Evolutionary conservation across 2,888 invertebrate species (phyloP), one percentile per base, ranked within the genome.

Genomic region (Lepas anatifera): DNA sequence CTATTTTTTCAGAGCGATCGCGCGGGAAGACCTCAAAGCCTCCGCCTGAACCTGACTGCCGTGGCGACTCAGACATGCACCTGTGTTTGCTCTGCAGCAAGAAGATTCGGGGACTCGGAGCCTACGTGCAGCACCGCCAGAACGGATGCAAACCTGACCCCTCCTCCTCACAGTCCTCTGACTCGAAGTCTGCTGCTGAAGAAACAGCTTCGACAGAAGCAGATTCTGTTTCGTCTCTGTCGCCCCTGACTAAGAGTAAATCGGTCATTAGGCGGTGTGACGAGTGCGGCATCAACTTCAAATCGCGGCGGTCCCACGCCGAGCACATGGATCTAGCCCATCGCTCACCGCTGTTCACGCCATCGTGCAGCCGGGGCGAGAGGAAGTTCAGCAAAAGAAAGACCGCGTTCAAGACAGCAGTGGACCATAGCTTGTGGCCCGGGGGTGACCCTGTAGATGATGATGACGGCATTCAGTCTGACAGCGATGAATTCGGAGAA

Each of bases 51-150:
- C n/a, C n/a, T n/a, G n/a, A n/a, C n/a, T n/a, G n/a, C n/a, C n/a
- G 46, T 7, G 76, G 77, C 7, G 88, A 92, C 68, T 89, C 91
- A 70, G 92, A 95, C 80, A 87, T 85, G 7, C 95, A 95, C 78
- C 85, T 91, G 73, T 95, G 95, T 80, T 87, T 94, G 76, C 90
- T 89, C 77, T 95, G 95, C 81, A 89, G 89, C 75, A 78, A 84
- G 27, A 92, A 93, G 4, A 87, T 95, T 72, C 81, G 86, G 48
- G 95, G 95, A 0, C 82, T 95, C n/a, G 88, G 89, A 58, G 89
- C 89, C 78, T 95, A 95, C 78, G 86, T 95, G 37, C 84, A 85
- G 50, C 95, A 95, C 77, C 86, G 93, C 63, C 90, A 69, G 58
- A n/a, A n/a, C n/a, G n/a, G n/a, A n/a, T n/a, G n/a, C n/a, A n/a